Evolutionary conservation across 2,888 invertebrate genomes (phyloP).

Genomic region (Poecilobothrus nobilitatus): DNA sequence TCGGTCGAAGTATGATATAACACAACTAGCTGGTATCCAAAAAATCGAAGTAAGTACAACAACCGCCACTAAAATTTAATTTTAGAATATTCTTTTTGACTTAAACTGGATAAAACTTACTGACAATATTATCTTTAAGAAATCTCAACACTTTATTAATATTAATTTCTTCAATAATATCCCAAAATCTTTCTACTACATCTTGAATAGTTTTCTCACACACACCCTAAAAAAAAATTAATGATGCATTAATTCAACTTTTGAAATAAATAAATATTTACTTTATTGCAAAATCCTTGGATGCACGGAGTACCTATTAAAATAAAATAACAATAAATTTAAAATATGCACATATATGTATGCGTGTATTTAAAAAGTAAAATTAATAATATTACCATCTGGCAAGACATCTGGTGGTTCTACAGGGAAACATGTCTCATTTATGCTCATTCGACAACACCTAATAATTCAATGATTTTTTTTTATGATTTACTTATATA

Average conservation of each 20-base stretch:
- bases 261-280: constrained; percentile 34
- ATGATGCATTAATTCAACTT: not conserved
- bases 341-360: too few relatives aligned
- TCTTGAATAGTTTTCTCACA: constrained; percentile 93
- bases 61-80: constrained; percentile 50
- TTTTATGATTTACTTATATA: not conserved
- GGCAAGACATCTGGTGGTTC: constrained; percentile 81
- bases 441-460: constrained; percentile 84
- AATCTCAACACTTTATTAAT: constrained; percentile 86
- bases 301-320: constrained; percentile 69
- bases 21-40: constrained; percentile 91
- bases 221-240: constrained; percentile 57
- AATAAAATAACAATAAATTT: not conserved
- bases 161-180: constrained; percentile 93
- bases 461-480: constrained; percentile 23
- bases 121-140: constrained; percentile 86
- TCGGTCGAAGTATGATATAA: constrained; percentile 75
- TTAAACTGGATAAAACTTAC: constrained; percentile 44
- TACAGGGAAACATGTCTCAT: constrained; percentile 85
- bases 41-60: constrained; percentile 82
- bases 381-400: constrained; percentile 52
- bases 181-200: constrained; percentile 93
- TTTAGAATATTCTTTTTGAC: not conserved
- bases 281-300: constrained; percentile 93
- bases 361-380: not conserved